Evolutionary conservation across 2,888 invertebrate species (phyloP).

Genomic region (Pyrrhosoma nymphula): DNA sequence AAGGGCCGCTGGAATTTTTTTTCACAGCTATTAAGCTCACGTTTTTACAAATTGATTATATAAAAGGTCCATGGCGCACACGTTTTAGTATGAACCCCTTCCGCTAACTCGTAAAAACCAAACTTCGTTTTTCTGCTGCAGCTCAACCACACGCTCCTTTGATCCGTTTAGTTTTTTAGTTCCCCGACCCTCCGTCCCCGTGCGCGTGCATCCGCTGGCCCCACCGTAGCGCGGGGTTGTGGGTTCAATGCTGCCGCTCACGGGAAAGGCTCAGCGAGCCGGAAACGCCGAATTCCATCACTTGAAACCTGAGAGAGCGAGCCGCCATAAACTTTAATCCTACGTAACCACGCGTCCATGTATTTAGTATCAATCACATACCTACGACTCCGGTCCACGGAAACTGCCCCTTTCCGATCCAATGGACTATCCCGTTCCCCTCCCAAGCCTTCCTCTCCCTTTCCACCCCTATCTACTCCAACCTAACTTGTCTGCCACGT

Average conservation of each 20-base stretch:
- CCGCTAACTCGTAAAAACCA: background rate
- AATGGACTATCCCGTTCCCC: background rate
- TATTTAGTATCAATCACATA: slow-evolving; percentile 32
- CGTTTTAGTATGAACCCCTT: background rate
- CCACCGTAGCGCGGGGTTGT: background rate
- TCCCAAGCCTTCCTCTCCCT: background rate
- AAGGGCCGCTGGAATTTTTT: too few relatives aligned
- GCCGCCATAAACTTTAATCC: background rate
- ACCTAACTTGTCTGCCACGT: too few relatives aligned
- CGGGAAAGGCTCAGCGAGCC: background rate
- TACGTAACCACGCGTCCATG: slow-evolving; percentile 13
- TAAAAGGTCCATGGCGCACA: background rate
- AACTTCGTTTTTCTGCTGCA: background rate
- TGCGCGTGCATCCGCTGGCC: background rate
- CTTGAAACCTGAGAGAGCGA: background rate
- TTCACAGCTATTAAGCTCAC: background rate
- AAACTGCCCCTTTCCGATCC: background rate
- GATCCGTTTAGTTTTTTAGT: background rate
- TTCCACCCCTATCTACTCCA: too few relatives aligned
- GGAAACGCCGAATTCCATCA: background rate
- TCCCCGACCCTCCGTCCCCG: background rate
- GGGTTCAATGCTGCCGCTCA: background rate
- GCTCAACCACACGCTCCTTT: background rate
- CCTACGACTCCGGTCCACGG: slow-evolving; percentile 16
- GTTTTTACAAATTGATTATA: background rate